Evolutionary conservation across 2,797 vertebrate species (phyloP), one percentile per base, ranked within the genome.

Genomic region (Tapera naevia): DNA sequence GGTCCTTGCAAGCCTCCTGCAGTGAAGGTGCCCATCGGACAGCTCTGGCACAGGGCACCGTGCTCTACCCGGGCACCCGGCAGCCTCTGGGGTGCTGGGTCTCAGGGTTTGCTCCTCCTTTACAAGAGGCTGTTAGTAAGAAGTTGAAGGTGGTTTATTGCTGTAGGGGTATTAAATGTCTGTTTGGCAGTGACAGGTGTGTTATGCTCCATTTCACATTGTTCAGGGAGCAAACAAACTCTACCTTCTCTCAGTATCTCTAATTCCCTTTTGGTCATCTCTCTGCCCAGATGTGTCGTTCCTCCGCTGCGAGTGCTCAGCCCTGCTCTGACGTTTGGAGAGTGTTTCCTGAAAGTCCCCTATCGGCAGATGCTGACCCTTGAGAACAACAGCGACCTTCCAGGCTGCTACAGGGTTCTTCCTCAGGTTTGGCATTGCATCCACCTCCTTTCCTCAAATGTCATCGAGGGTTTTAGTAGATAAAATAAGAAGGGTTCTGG

Each of bases 371-470:
- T n/a, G n/a, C n/a, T n/a, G n/a, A n/a, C n/a, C n/a, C n/a, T n/a
- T n/a, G n/a, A n/a, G n/a, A n/a, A n/a, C n/a, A n/a, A n/a, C n/a
- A n/a, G n/a, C n/a, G n/a, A n/a, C n/a, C n/a, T n/a, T n/a, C n/a
- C n/a, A n/a, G n/a, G n/a, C n/a, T n/a, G n/a, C n/a, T n/a, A n/a
- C n/a, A n/a, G n/a, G n/a, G 14, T 99, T 43, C 97, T 99, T 32
- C 97, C 98, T 51, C 98, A 99, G 98, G 98, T 98, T 46, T 88
- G 96, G 60, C 30, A n/a, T 69, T 3, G 0, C 22, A 7, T 37
- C 35, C 0, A 1, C 22, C 54, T 82, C 33, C 35, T 57, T 21
- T 56, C 30, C 64, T 64, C 19, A 46, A 46, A 46, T 46, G 45
- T 19, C 11, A 46, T 46, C 22, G 45, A 46, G 45, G 45, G 45